These are phyloP conservation scores for Sylvia borin DNA, from an alignment of 2,797 vertebrate genomes.

Conservation along the genomic window DNA sequence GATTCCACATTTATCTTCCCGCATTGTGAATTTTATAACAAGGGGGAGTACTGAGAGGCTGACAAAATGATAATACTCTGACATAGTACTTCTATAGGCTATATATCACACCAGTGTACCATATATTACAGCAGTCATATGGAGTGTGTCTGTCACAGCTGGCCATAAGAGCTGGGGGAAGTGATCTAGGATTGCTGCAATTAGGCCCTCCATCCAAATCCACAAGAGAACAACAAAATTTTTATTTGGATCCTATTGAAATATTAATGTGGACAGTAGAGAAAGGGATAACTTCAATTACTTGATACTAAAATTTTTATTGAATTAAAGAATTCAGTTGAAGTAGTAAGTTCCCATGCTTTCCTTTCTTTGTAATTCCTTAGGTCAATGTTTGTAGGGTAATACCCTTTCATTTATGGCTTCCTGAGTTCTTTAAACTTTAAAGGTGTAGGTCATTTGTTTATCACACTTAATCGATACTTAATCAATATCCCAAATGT, in stretches of 20 bases:
- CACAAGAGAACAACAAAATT: background rate
- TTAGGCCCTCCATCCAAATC: background rate
- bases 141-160: background rate
- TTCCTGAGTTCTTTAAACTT: background rate
- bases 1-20: background rate
- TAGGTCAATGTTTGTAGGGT: background rate
- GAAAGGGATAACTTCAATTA: background rate
- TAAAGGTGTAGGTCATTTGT: background rate
- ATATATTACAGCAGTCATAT: background rate
- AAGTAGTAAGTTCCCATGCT: background rate
- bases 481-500: background rate
- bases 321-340: background rate
- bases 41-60: background rate
- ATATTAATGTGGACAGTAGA: background rate
- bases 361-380: background rate
- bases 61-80: background rate
- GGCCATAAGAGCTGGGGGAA: background rate
- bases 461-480: background rate
- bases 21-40: background rate
- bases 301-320: background rate
- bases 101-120: background rate
- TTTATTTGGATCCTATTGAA: background rate
- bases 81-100: background rate
- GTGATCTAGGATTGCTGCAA: background rate
- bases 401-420: background rate